A percentile compares a stretch with the other conserved stretches of the same genome.
These are phyloP conservation scores for Tor tambroides DNA, from an alignment of 2,113 vertebrate genomes.

Conservation along the genomic window DNA sequence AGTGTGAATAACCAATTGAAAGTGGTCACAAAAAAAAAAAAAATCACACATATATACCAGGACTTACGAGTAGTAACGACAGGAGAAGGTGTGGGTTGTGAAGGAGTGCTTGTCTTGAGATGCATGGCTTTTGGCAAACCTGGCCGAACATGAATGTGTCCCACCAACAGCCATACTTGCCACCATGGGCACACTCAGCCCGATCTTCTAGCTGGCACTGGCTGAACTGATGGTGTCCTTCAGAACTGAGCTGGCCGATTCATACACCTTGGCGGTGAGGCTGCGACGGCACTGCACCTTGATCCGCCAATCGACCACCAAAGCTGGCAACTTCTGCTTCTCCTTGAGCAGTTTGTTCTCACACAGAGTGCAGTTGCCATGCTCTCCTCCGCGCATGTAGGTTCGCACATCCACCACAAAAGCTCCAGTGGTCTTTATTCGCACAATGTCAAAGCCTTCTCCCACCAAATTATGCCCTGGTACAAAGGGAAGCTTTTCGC, in stretches of 20 bases:
- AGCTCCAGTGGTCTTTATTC: constrained; percentile 55
- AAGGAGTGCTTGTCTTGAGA: constrained; percentile 62
- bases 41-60: too few species aligned
- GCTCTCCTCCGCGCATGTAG: constrained; percentile 48
- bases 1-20: neutral
- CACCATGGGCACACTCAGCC: constrained; percentile 23
- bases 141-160: constrained; percentile 49
- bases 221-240: constrained; percentile 11
- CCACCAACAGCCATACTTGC: constrained; percentile 42
- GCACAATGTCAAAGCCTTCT: constrained; percentile 64
- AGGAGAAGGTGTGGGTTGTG: constrained; percentile 54
- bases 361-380: constrained; percentile 64
- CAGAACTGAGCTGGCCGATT: constrained; percentile 22
- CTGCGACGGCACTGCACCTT: constrained; percentile 41
- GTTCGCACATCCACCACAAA: constrained; percentile 55
- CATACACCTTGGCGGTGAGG: neutral
- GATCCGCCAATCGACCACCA: constrained; percentile 49
- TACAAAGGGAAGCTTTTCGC: constrained; percentile 35
- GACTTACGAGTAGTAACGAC: constrained; percentile 64
- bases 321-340: constrained; percentile 53
- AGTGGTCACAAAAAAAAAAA: too few species aligned
- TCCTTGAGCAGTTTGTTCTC: constrained; percentile 56
- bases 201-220: constrained; percentile 52
- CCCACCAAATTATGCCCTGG: constrained; percentile 65
- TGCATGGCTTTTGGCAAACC: constrained; percentile 36